phyloP scores from a whole-genome alignment of 1,140 invertebrate genomes.

The Frieseomelitta varia region DNA sequence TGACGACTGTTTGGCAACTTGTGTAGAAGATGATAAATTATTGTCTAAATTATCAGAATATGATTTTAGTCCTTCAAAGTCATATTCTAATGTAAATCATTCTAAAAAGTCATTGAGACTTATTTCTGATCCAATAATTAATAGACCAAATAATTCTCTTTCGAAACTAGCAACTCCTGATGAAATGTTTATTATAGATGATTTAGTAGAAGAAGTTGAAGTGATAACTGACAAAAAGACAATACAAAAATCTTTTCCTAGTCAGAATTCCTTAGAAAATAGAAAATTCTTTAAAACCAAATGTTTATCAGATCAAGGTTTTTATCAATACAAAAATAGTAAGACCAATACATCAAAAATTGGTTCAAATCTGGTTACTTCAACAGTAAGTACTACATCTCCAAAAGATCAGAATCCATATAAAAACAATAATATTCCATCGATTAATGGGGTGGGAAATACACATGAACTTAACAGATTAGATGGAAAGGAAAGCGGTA shows the following conservation, averaged over 20 bases:
- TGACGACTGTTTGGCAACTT: conserved; percentile 69
- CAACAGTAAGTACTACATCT: conserved; percentile 59
- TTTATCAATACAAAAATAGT: conserved; percentile 30
- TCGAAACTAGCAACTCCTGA: background rate
- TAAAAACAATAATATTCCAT: conserved; percentile 43
- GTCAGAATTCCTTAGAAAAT: conserved; percentile 19
- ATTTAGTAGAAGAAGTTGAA: background rate
- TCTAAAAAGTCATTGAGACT: background rate
- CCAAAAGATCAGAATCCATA: conserved; percentile 17
- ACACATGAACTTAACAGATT: conserved; percentile 59
- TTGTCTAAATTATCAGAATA: conserved; percentile 44
- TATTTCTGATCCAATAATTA: background rate
- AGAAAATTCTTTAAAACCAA: conserved; percentile 74
- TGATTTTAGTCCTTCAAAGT: conserved; percentile 25
- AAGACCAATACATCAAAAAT: conserved; percentile 31
- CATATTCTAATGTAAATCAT: background rate
- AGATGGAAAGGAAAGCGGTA: conserved; percentile 49
- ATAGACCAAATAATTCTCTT: conserved; percentile 4
- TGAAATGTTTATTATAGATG: background rate
- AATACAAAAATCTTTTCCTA: background rate
- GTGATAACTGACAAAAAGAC: background rate
- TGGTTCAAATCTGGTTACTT: conserved; percentile 9
- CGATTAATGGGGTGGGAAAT: conserved; percentile 21
- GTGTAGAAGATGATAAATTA: conserved; percentile 61
- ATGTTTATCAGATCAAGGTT: conserved; percentile 67